These are phyloP conservation scores for Elachura formosa DNA, from an alignment of 2,113 vertebrate genomes.

Conservation along the genomic window DNA sequence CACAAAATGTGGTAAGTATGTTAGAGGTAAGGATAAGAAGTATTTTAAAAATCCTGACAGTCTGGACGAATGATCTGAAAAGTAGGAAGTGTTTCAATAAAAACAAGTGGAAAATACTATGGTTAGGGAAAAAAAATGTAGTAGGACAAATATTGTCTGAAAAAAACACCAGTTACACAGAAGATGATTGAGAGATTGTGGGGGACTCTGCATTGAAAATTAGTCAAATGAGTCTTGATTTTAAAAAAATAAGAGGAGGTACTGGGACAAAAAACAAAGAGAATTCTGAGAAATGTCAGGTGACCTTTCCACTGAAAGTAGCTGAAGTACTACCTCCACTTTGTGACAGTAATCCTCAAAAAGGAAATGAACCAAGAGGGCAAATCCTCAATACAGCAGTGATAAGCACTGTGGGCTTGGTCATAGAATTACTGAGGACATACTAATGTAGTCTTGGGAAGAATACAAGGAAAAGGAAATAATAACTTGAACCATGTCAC, in stretches of 20 bases:
- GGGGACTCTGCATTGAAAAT: neutral
- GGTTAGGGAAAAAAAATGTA: neutral
- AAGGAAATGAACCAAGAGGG: neutral
- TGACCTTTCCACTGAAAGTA: neutral
- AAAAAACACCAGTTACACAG: neutral
- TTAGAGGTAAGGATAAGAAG: neutral
- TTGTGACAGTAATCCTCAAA: neutral
- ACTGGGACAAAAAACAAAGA: neutral
- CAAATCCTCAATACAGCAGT: neutral
- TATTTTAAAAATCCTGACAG: neutral
- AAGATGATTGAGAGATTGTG: rapidly evolving
- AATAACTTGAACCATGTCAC: neutral
- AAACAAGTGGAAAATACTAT: neutral
- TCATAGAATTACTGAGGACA: neutral
- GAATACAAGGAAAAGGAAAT: neutral
- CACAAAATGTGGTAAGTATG: neutral
- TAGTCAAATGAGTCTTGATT: neutral
- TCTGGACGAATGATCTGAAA: neutral
- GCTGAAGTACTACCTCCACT: neutral
- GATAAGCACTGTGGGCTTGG: neutral
- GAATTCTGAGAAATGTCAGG: neutral
- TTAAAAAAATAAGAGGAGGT: neutral
- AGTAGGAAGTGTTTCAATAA: neutral
- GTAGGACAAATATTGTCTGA: neutral
- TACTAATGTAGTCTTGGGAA: neutral